These are phyloP conservation scores for Tetranychus piercei DNA, from an alignment of 2,888 invertebrate species.

Conservation along the genomic window DNA sequence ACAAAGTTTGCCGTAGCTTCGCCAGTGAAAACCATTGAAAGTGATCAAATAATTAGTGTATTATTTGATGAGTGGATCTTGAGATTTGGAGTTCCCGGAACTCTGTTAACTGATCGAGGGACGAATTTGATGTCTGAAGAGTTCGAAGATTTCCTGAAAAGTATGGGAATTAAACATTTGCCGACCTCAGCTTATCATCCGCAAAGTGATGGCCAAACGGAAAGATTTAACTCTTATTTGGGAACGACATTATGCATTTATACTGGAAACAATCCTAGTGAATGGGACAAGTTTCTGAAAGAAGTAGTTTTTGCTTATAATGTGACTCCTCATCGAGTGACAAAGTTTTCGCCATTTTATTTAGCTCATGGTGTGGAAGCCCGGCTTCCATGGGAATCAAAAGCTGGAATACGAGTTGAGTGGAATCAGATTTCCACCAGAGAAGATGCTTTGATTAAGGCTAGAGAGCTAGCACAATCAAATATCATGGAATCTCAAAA, in stretches of 20 bases:
- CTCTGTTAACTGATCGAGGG: not conserved
- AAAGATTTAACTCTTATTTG: not conserved
- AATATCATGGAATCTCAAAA: not conserved
- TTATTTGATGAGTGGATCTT: not conserved
- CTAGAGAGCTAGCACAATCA: not conserved
- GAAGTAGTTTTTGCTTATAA: constrained; percentile 1
- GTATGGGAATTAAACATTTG: not conserved
- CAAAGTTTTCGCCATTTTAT: not conserved
- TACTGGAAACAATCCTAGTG: not conserved
- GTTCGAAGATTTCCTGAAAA: not conserved
- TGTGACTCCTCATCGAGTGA: not conserved
- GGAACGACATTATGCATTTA: not conserved
- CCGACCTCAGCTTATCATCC: constrained; percentile 4
- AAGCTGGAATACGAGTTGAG: not conserved
- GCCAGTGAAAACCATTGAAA: not conserved
- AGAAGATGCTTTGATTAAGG: not conserved
- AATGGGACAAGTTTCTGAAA: not conserved
- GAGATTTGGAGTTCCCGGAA: not conserved
- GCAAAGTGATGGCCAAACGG: constrained; percentile 4
- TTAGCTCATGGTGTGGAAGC: not conserved
- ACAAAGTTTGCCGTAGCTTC: not conserved
- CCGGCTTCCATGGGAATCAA: not conserved
- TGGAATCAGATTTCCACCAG: not conserved
- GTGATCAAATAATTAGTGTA: not conserved
- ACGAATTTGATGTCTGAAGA: not conserved